These are phyloP conservation scores for Morpho helenor DNA, from an alignment of 2,888 invertebrate genomes.

Conservation along the genomic window DNA sequence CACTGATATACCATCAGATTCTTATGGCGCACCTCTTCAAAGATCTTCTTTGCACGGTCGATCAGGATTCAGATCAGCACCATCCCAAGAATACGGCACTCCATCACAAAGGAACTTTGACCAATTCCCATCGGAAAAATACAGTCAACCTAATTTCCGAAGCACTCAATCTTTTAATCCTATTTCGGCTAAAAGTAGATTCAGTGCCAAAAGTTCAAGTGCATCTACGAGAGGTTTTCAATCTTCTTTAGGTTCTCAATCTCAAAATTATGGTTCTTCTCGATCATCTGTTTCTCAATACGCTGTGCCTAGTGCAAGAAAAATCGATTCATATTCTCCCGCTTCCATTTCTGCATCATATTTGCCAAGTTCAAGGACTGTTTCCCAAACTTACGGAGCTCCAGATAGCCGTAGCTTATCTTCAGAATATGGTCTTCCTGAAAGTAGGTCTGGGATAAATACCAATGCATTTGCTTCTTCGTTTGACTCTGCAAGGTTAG, in stretches of 20 bases:
- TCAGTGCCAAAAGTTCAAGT: conserved; percentile 34
- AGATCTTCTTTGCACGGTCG: conserved; percentile 36
- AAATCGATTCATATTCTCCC: conserved; percentile 39
- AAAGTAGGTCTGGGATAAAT: conserved; percentile 48
- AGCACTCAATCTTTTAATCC: conserved; percentile 14
- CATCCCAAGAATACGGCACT: conserved; percentile 45
- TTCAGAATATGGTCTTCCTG: conserved; percentile 71
- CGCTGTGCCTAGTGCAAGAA: conserved; percentile 38
- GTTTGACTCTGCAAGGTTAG: conserved; percentile 52
- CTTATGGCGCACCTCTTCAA: conserved; percentile 35
- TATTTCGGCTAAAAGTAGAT: conserved; percentile 29
- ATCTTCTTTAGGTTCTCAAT: conserved; percentile 23
- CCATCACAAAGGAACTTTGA: conserved; percentile 40
- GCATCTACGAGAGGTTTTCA: conserved; percentile 39
- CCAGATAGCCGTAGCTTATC: conserved; percentile 38
- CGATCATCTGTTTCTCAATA: conserved; percentile 39
- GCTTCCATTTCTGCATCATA: conserved; percentile 44
- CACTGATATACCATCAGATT: conserved; percentile 27
- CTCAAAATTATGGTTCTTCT: conserved; percentile 35
- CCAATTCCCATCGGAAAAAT: conserved; percentile 41
- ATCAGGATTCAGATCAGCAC: conserved; percentile 40
- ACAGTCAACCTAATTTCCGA: conserved; percentile 29
- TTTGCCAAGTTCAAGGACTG: conserved; percentile 37
- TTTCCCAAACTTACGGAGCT: conserved; percentile 43
- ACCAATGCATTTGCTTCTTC: conserved; percentile 47